Percentiles rank a stretch among this genome's conserved stretches.
Evolutionary conservation across 1,140 invertebrate species (phyloP).

Genomic region (Pemphigus obesinymphae): DNA sequence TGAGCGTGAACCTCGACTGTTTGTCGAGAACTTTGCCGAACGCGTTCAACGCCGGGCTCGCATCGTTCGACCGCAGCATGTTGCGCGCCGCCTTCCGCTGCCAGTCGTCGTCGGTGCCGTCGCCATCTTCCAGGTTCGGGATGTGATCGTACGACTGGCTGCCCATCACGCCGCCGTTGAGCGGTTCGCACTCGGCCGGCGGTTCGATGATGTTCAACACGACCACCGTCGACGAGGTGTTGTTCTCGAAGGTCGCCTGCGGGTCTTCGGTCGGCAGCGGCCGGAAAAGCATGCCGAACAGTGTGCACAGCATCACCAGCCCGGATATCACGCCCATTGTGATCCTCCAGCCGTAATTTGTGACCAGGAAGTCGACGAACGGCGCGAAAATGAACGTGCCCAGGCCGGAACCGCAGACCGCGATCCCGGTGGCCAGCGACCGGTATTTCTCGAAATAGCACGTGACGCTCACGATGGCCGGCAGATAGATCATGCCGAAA

Average conservation of each 20-base stretch:
- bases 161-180: not conserved
- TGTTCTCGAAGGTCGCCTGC: not conserved
- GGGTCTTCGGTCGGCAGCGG: constrained; percentile 51
- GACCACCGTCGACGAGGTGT: not conserved
- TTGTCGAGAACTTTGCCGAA: constrained; percentile 27
- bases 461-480: constrained; percentile 90
- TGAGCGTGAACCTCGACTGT: constrained; percentile 50
- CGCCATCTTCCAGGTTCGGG: not conserved
- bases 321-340: constrained; percentile 73
- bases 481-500: constrained; percentile 89
- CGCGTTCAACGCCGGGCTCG: not conserved
- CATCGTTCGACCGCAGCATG: constrained; percentile 24
- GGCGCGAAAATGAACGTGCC: constrained; percentile 81
- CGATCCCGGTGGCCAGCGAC: constrained; percentile 87
- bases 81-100: not conserved
- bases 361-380: constrained; percentile 63
- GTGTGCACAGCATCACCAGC: constrained; percentile 73
- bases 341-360: constrained; percentile 46
- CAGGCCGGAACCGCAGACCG: constrained; percentile 87
- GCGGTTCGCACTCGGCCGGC: not conserved
- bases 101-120: constrained; percentile 40
- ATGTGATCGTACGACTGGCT: not conserved
- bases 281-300: constrained; percentile 78
- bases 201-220: constrained; percentile 21
- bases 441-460: constrained; percentile 89